A percentile compares a stretch with the other conserved stretches of the same genome.
Conservation (phyloP, 2,797 vertebrate genomes). For the Phoeniculus purpureus region DNA sequence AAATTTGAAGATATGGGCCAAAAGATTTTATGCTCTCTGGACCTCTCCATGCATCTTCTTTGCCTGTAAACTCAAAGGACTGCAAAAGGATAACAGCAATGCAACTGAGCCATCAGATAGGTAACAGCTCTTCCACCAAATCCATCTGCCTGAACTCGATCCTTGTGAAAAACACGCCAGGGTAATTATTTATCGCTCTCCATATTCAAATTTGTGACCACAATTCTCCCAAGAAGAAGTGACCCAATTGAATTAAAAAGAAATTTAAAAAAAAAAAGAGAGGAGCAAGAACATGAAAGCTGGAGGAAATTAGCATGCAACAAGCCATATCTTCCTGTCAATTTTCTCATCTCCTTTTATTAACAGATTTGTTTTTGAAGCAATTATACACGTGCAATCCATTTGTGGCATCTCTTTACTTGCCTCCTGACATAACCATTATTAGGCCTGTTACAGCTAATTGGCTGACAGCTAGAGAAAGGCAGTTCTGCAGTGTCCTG, state of each 20-base stretch:
- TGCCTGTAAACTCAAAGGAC: not conserved
- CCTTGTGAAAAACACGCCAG: not conserved
- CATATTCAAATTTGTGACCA: not conserved
- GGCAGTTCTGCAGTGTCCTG: conserved; percentile 34
- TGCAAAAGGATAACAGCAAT: not conserved
- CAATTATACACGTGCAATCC: conserved; percentile 72
- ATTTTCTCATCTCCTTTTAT: conserved; percentile 56
- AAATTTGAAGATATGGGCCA: not conserved
- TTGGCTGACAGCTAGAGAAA: conserved; percentile 45
- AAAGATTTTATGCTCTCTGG: not conserved
- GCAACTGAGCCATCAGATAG: not conserved
- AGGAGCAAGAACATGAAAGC: not conserved
- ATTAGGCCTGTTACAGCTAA: conserved; percentile 70
- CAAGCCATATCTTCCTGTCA: conserved; percentile 51
- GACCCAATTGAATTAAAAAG: not conserved
- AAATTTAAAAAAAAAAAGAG: not conserved
- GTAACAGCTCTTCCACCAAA: conserved; percentile 14
- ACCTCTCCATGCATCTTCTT: not conserved
- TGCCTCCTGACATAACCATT: conserved; percentile 69
- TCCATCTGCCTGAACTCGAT: conserved; percentile 33
- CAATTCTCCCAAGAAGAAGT: not conserved
- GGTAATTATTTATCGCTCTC: conserved; percentile 15
- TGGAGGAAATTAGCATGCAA: conserved; percentile 56
- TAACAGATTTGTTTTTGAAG: conserved; percentile 73
- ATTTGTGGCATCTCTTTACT: conserved; percentile 66